A percentile compares a stretch with the other conserved stretches of the same genome.
Conservation (phyloP, 2,888 invertebrate genomes). For the Tenthredo mesomela region DNA sequence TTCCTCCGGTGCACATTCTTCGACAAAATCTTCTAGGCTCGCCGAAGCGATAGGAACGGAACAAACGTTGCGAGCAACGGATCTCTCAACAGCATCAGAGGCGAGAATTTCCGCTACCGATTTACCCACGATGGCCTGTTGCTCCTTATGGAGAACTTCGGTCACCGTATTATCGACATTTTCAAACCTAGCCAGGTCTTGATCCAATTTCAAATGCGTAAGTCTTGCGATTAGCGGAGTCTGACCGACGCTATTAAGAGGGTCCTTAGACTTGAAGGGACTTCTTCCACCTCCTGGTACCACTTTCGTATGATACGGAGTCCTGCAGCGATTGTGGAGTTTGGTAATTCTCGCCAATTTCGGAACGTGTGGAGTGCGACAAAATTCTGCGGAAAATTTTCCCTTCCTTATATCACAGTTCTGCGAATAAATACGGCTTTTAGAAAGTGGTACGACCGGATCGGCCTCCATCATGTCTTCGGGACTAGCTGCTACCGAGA, state of each 20-base stretch:
- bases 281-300: slow-evolving; percentile 56
- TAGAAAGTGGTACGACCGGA: slow-evolving; percentile 68
- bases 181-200: slow-evolving; percentile 70
- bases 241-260: slow-evolving; percentile 56
- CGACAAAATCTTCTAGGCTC: slow-evolving; percentile 33
- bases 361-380: slow-evolving; percentile 66
- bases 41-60: slow-evolving; percentile 13
- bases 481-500: slow-evolving; percentile 75
- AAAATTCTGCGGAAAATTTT: slow-evolving; percentile 59
- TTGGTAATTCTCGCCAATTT: slow-evolving; percentile 72
- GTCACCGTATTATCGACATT: slow-evolving; percentile 73
- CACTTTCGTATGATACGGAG: slow-evolving; percentile 71
- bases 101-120: slow-evolving; percentile 73
- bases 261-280: slow-evolving; percentile 62
- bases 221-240: slow-evolving; percentile 72
- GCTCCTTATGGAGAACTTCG: slow-evolving; percentile 71
- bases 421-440: slow-evolving; percentile 62
- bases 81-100: slow-evolving; percentile 69
- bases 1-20: slow-evolving; percentile 20
- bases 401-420: slow-evolving; percentile 61
- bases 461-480: slow-evolving; percentile 76
- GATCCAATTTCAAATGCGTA: slow-evolving; percentile 70
- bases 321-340: slow-evolving; percentile 69
- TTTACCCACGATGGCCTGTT: slow-evolving; percentile 66
- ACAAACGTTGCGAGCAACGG: slow-evolving; percentile 38